A percentile compares a stretch with the other conserved stretches of the same genome.
phyloP scores from a whole-genome alignment of 2,888 invertebrate species.

The Dinocampus coccinellae region DNA sequence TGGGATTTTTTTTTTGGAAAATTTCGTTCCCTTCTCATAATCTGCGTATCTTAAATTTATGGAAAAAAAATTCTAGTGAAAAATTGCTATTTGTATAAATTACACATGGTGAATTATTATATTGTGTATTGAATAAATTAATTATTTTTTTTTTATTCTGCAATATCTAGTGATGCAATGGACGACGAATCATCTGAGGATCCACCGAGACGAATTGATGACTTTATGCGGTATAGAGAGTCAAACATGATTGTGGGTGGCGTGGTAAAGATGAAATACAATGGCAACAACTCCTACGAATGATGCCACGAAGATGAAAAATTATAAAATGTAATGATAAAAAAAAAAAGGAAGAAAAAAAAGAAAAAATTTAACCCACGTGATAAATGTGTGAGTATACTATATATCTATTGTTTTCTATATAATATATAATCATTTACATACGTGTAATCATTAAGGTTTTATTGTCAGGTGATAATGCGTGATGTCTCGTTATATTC shows the following conservation, averaged over 20 bases:
- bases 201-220: constrained; percentile 51
- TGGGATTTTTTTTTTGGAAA: background rate
- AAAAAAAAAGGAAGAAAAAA: constrained; percentile 35
- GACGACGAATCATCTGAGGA: constrained; percentile 41
- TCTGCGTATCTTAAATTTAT: too few species aligned
- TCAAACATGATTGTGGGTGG: constrained; percentile 52
- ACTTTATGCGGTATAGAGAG: constrained; percentile 42
- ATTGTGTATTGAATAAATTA: too few species aligned
- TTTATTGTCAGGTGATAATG: constrained; percentile 55
- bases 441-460: background rate
- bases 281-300: constrained; percentile 50
- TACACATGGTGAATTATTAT: too few species aligned
- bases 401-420: background rate
- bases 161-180: constrained; percentile 11
- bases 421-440: background rate
- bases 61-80: too few species aligned
- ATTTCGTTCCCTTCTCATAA: too few species aligned
- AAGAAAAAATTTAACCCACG: constrained; percentile 10
- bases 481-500: constrained; percentile 52
- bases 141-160: background rate
- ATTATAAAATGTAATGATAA: constrained; percentile 41
- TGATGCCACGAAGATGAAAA: constrained; percentile 40
- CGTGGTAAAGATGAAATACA: constrained; percentile 49
- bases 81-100: too few species aligned
- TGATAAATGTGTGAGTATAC: background rate